Percentiles rank a stretch among this genome's conserved stretches.
These are phyloP conservation scores for Drosophila diplacantha DNA, from an alignment of 2,888 invertebrate genomes.

Conservation along the genomic window DNA sequence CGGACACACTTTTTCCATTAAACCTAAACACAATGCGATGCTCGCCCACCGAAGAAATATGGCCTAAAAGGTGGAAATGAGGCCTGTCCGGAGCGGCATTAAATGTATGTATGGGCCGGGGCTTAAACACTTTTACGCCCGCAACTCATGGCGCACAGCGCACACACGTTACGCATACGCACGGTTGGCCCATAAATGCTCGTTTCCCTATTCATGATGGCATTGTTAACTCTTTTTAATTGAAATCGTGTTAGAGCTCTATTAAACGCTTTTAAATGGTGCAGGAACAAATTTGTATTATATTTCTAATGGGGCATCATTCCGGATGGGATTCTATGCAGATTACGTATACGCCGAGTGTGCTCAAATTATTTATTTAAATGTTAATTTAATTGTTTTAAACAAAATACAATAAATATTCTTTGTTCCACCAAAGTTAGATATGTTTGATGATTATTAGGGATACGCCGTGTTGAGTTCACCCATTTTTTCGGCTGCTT, in stretches of 20 bases:
- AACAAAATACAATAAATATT: not conserved
- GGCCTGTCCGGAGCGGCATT: constrained; percentile 14
- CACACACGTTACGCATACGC: constrained; percentile 58
- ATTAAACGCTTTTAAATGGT: not conserved
- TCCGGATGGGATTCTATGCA: not conserved
- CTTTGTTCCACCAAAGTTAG: not conserved
- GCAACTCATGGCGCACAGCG: constrained; percentile 18
- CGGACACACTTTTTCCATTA: constrained; percentile 34
- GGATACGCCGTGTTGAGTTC: not conserved
- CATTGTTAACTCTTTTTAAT: constrained; percentile 36
- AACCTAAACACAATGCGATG: constrained; percentile 33
- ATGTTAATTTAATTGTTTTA: not conserved
- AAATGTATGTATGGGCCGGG: constrained; percentile 20
- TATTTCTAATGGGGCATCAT: not conserved
- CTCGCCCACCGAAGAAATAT: constrained; percentile 33
- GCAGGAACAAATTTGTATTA: not conserved
- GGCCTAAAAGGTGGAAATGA: constrained; percentile 13
- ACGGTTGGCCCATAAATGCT: constrained; percentile 29
- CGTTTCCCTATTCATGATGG: constrained; percentile 16
- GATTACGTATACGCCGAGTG: constrained; percentile 13
- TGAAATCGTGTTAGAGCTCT: constrained; percentile 26
- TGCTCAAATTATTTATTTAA: not conserved
- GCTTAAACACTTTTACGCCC: constrained; percentile 32
- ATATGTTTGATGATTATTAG: not conserved
- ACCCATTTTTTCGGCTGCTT: not conserved